These are phyloP conservation scores for Papilio demoleus DNA, from an alignment of 2,888 invertebrate species.

Conservation along the genomic window DNA sequence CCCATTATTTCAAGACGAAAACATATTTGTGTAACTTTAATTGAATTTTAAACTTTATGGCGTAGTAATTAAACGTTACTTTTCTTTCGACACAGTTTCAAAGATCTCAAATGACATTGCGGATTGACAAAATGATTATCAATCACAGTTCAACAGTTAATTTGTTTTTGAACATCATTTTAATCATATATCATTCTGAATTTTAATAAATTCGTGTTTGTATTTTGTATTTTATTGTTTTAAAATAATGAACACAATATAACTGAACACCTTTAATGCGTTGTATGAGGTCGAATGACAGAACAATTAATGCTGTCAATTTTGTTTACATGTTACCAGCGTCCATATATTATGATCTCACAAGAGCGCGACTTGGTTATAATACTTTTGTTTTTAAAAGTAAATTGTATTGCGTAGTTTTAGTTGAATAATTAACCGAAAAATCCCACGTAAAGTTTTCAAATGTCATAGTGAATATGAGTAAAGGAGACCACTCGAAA, in stretches of 20 bases:
- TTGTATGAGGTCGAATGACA: neutral
- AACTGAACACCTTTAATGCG: neutral
- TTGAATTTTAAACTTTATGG: constrained; percentile 55
- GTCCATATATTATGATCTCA: neutral
- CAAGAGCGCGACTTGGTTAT: too few relatives aligned
- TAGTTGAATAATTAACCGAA: neutral
- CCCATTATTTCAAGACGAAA: constrained; percentile 10
- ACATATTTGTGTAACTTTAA: constrained; percentile 35
- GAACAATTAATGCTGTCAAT: neutral
- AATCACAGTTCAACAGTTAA: constrained; percentile 76
- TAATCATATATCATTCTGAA: constrained; percentile 39
- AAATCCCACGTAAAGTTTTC: neutral
- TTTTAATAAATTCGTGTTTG: constrained; percentile 21
- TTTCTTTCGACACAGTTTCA: constrained; percentile 52
- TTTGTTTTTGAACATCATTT: constrained; percentile 68
- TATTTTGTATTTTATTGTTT: constrained; percentile 21
- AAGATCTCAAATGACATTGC: constrained; percentile 73
- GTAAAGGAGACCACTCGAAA: neutral
- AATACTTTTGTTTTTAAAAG: too few relatives aligned
- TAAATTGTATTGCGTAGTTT: too few relatives aligned
- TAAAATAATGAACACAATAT: neutral
- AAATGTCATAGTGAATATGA: constrained; percentile 5
- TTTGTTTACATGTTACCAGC: neutral
- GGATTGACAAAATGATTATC: constrained; percentile 78
- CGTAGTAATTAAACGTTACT: constrained; percentile 50